Percentiles rank a stretch among this genome's conserved stretches.
phyloP scores from a whole-genome alignment of 2,113 vertebrate genomes.

The Reinhardtius hippoglossoides region DNA sequence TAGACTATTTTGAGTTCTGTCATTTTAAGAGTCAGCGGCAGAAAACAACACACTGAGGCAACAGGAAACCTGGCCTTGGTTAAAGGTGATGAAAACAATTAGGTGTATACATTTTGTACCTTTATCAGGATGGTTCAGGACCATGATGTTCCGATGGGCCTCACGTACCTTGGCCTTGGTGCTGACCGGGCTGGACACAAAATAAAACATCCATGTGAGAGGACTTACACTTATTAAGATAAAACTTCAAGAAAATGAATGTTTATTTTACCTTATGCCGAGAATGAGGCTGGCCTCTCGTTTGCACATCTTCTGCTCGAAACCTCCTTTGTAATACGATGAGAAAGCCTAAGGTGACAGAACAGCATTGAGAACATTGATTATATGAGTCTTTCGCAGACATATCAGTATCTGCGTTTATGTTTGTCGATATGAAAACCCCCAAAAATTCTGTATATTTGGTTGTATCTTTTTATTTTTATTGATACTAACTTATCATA shows the following conservation, averaged over 20 bases:
- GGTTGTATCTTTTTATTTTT: too few species aligned
- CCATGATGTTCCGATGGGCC: constrained; percentile 92
- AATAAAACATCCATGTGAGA: constrained; percentile 19
- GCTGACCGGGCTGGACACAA: constrained; percentile 85
- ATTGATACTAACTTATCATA: too few species aligned
- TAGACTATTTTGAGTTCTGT: too few species aligned
- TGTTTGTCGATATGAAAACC: too few species aligned
- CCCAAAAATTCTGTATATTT: too few species aligned
- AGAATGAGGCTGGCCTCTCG: constrained; percentile 94
- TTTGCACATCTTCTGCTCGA: constrained; percentile 94
- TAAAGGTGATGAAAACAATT: not conserved
- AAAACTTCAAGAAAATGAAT: not conserved
- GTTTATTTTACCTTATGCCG: constrained; percentile 87
- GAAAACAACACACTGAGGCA: too few species aligned
- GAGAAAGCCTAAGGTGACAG: constrained; percentile 83
- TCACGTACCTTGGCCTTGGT: constrained; percentile 88
- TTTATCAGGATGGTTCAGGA: constrained; percentile 98
- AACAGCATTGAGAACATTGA: not conserved
- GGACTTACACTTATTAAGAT: not conserved
- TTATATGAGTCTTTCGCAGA: not conserved
- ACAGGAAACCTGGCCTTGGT: not conserved
- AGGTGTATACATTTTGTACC: constrained; percentile 73
- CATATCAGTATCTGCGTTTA: not conserved
- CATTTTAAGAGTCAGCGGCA: too few species aligned
- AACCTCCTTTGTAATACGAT: constrained; percentile 95